A percentile compares a stretch with the other conserved stretches of the same genome.
phyloP scores from a whole-genome alignment of 2,888 invertebrate genomes.

The Trissolcus japonicus region DNA sequence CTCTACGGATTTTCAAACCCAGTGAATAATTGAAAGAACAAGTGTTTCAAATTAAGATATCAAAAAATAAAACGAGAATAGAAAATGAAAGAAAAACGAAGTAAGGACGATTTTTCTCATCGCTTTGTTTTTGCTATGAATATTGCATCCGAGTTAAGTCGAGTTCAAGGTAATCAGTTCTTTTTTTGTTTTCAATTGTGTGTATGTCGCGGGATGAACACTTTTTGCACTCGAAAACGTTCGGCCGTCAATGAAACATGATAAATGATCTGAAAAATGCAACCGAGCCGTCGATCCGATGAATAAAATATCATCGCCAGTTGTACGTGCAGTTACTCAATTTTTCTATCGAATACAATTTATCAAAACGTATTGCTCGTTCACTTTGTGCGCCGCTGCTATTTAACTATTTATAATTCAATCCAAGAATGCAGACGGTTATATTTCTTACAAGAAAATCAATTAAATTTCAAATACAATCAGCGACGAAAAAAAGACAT shows the following conservation, averaged over 20 bases:
- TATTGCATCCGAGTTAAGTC: no score
- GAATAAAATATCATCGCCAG: slow-evolving; percentile 27
- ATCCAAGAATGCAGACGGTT: background rate
- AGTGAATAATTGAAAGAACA: no score
- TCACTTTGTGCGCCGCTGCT: background rate
- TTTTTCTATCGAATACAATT: slow-evolving; percentile 12
- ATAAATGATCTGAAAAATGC: slow-evolving; percentile 32
- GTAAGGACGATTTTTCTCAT: no score
- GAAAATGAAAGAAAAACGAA: no score
- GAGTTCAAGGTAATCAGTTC: no score
- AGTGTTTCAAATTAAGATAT: no score
- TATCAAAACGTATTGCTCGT: slow-evolving; percentile 8
- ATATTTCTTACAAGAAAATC: background rate
- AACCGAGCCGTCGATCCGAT: slow-evolving; percentile 4
- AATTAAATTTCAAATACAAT: slow-evolving; percentile 6
- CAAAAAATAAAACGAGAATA: no score
- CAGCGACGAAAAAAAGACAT: background rate
- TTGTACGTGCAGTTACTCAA: slow-evolving; percentile 8
- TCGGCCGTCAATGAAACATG: slow-evolving; percentile 33
- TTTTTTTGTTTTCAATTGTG: no score
- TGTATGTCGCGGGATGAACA: slow-evolving; percentile 7
- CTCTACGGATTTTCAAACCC: no score
- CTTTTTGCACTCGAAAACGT: slow-evolving; percentile 22
- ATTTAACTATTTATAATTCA: slow-evolving; percentile 7
- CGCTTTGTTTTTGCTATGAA: no score